Evolutionary conservation across 1,140 invertebrate species (phyloP).

Genomic region (Pantala flavescens): DNA sequence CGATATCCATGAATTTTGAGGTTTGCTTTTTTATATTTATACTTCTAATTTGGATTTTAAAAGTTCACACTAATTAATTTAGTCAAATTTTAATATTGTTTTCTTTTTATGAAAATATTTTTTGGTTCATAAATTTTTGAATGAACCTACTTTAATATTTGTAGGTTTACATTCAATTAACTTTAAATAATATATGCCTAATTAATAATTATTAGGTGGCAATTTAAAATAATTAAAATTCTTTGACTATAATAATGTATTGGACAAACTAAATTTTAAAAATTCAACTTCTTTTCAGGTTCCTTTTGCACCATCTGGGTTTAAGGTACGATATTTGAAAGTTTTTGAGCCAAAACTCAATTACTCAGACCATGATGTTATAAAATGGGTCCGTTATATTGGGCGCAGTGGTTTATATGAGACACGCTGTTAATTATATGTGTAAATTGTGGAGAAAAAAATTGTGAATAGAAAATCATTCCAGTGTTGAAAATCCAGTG

Average conservation of each 20-base stretch:
- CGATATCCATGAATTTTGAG: constrained; percentile 99
- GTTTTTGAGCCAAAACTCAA: constrained; percentile 99
- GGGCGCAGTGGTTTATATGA: constrained; percentile 98
- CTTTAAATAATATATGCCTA: no score
- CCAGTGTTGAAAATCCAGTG: background rate
- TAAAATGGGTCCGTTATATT: constrained; percentile 99
- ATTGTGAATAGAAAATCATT: background rate
- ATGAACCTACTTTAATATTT: no score
- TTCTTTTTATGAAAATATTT: no score
- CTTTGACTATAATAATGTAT: no score
- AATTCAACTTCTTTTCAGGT: constrained; percentile 41
- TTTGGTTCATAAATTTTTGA: no score
- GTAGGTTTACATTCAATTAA: no score
- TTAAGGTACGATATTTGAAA: constrained; percentile 96
- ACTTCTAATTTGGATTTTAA: background rate
- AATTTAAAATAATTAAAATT: no score
- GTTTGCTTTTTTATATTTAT: constrained; percentile 40
- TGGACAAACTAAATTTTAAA: no score
- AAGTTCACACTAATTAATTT: no score
- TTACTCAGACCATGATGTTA: constrained; percentile 99
- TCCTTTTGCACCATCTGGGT: constrained; percentile 92
- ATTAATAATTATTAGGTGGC: no score
- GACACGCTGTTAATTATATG: constrained; percentile 76
- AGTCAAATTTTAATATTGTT: no score
- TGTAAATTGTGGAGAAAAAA: background rate